Percentiles rank a stretch among this genome's conserved stretches.
Conservation (phyloP, 2,113 vertebrate species). For the Ammodytes dubius region DNA sequence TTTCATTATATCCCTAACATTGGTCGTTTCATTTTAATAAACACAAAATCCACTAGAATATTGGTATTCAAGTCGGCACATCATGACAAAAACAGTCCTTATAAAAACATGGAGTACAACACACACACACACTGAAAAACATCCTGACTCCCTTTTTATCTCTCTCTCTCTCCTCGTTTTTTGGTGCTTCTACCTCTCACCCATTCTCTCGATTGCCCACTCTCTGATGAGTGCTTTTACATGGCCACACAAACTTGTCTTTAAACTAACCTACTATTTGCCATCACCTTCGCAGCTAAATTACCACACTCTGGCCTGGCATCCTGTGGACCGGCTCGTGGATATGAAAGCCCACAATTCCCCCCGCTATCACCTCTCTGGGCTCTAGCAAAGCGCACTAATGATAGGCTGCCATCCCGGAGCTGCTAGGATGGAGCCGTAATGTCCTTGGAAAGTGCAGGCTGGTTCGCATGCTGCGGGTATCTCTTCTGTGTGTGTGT, state of each 20-base stretch:
- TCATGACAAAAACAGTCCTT: conserved; percentile 10
- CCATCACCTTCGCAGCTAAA: conserved; percentile 81
- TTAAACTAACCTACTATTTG: conserved; percentile 82
- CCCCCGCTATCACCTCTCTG: conserved; percentile 79
- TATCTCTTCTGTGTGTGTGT: conserved; percentile 47
- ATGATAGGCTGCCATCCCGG: conserved; percentile 84
- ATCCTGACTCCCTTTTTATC: not conserved
- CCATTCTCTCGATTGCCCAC: conserved; percentile 68
- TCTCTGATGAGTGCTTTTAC: conserved; percentile 81
- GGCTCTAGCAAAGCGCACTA: conserved; percentile 77
- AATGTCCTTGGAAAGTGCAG: conserved; percentile 83
- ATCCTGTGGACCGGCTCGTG: conserved; percentile 76
- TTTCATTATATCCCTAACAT: not conserved
- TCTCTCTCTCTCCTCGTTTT: conserved; percentile 47
- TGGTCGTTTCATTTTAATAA: not conserved
- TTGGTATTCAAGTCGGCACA: not conserved
- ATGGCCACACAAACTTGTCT: conserved; percentile 81
- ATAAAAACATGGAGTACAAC: conserved; percentile 5
- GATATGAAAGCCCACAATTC: conserved; percentile 84
- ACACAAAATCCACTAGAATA: not conserved
- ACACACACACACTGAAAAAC: conserved; percentile 23
- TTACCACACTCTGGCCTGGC: conserved; percentile 76
- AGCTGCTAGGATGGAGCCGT: conserved; percentile 77
- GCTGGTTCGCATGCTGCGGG: conserved; percentile 64
- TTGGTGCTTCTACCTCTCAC: conserved; percentile 32